phyloP scores from a whole-genome alignment of 1,140 invertebrate species.

The Octopus bimaculoides region DNA sequence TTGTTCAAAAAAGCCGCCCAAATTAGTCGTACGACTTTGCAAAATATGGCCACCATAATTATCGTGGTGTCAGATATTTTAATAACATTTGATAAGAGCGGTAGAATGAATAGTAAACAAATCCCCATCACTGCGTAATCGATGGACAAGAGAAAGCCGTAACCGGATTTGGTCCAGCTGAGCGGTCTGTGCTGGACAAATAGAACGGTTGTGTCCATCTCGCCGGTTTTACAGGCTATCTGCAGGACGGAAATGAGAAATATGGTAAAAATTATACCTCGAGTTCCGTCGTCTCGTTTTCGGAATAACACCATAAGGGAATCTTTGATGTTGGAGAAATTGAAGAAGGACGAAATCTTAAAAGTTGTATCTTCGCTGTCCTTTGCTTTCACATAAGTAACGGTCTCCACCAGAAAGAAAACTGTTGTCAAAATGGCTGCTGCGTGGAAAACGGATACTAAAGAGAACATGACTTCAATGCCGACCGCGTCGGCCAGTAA shows the following conservation, averaged over 20 bases:
- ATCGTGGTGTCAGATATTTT: conserved; percentile 41
- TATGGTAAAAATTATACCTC: conserved; percentile 36
- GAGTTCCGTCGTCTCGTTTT: conserved; percentile 28
- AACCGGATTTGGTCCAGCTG: conserved; percentile 49
- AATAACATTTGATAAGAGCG: conserved; percentile 40
- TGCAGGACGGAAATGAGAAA: conserved; percentile 30
- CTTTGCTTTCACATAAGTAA: conserved; percentile 23
- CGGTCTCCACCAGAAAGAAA: conserved; percentile 37
- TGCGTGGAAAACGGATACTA: conserved; percentile 37
- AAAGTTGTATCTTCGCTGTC: conserved; percentile 18
- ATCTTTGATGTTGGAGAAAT: conserved; percentile 36
- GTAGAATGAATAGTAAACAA: conserved; percentile 45
- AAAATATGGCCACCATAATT: conserved; percentile 43
- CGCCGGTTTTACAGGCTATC: conserved; percentile 50
- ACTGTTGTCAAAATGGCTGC: conserved; percentile 36
- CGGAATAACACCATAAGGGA: conserved; percentile 37
- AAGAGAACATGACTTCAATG: conserved; percentile 39
- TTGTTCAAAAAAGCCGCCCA: conserved; percentile 45
- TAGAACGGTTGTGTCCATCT: conserved; percentile 51
- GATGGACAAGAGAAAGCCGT: conserved; percentile 53
- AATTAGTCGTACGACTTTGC: conserved; percentile 44
- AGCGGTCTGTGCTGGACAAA: conserved; percentile 46
- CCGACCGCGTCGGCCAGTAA: conserved; percentile 39
- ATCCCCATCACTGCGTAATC: conserved; percentile 52
- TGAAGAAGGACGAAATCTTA: conserved; percentile 26